Base-by-base conservation (phyloP, 2,888 invertebrate genomes). In the Agrotis puta region DNA sequence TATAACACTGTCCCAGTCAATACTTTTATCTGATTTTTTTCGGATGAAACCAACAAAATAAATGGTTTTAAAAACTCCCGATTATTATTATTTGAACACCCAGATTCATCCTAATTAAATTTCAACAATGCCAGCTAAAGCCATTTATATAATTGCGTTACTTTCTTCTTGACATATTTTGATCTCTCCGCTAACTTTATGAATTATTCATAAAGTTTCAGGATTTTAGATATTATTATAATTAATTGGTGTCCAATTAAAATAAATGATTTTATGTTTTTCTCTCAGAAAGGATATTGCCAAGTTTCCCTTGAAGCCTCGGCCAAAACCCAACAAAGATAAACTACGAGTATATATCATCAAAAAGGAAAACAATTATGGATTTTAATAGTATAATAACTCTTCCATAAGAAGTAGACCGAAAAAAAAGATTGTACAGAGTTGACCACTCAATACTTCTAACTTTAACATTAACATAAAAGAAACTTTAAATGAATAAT, bases 21-120 rank as follows among this genome's bases (percentile, higher is more conserved):
- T n/a, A 33, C 2, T 3, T 45, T 45, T 14, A 11, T n/a, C 16
- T 27, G 7, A 47, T 3, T 0, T 2, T 20, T 22, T 33, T 14
- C 5, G 0, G 1, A 24, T 24, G n/a, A n/a, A 24, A 45, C 4
- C 7, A n/a, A 9, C 20, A 7, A 14, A 48, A 48, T 22, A 43
- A 73, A 48, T 43, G 9, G 2, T 20, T 43, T 61, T 24, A 57
- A n/a, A 6, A 33, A 48, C n/a, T 20, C 27, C 20, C 9, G 33
- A 33, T 33, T 33, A 9, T 27, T 43, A 33, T 27, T 20, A 47
- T 18, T 14, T 14, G 3, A n/a, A 24, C 24, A 62, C n/a, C 14
- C 51, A 18, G 9, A 51, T 74, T 58, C 6, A 0, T 13, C 6
- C 24, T 20, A 66, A 72, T 67, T 45, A 56, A 33, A 68, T 72